Conservation (phyloP, 2,888 invertebrate genomes). For the Vanessa cardui region DNA sequence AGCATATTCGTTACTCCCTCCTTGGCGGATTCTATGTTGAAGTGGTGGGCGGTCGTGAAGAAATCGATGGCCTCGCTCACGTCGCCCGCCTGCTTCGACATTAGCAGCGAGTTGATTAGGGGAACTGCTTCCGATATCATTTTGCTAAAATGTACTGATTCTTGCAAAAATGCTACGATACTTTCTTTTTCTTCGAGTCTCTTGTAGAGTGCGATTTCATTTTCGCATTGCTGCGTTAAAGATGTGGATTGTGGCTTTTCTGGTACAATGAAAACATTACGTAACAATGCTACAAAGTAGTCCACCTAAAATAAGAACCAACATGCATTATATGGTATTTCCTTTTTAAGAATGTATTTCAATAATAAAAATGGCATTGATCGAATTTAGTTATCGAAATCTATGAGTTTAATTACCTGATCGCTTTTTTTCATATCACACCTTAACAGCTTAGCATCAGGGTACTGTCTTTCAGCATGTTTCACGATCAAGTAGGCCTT, state of each 20-base stretch:
- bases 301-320: constrained; percentile 54
- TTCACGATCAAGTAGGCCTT: constrained; percentile 80
- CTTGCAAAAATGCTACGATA: constrained; percentile 88
- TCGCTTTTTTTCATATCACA: constrained; percentile 77
- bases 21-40: constrained; percentile 88
- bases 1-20: constrained; percentile 90
- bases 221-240: constrained; percentile 69
- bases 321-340: too few species aligned
- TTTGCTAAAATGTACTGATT: constrained; percentile 80
- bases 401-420: constrained; percentile 59
- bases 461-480: constrained; percentile 74
- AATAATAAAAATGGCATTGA: too few species aligned
- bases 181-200: constrained; percentile 83
- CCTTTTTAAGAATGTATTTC: too few species aligned
- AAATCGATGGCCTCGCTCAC: constrained; percentile 95
- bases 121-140: constrained; percentile 75
- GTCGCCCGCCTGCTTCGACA: constrained; percentile 89
- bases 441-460: constrained; percentile 72
- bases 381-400: background rate
- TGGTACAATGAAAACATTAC: constrained; percentile 71
- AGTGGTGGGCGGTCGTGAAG: constrained; percentile 90
- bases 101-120: constrained; percentile 87
- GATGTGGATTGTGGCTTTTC: constrained; percentile 61
- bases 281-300: constrained; percentile 73
- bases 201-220: constrained; percentile 73